Percentiles rank a stretch among this genome's conserved stretches.
These are phyloP conservation scores for Artemia franciscana DNA, from an alignment of 1,140 invertebrate species.

Conservation along the genomic window DNA sequence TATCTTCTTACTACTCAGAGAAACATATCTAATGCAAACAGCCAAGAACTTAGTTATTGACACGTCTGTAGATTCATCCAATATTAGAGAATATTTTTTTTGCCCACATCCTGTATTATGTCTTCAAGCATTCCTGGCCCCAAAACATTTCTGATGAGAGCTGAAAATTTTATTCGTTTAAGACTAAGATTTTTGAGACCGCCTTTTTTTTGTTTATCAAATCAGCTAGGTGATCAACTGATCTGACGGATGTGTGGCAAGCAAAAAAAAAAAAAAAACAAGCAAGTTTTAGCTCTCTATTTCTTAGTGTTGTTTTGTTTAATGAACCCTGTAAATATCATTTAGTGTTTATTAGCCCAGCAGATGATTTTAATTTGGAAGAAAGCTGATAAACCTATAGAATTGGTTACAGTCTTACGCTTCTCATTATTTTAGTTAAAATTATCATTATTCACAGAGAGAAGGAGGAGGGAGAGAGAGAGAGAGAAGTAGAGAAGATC, in stretches of 20 bases:
- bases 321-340: not conserved
- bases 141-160: not conserved
- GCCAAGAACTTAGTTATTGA: not conserved
- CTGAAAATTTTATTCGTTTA: not conserved
- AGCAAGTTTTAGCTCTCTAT: not conserved
- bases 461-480: not conserved
- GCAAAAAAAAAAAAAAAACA: not conserved
- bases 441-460: not conserved
- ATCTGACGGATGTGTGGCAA: not conserved
- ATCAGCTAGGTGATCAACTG: not conserved
- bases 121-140: not conserved
- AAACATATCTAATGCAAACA: not conserved
- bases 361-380: not conserved
- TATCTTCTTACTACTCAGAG: not conserved
- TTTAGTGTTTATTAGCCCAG: not conserved
- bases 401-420: not conserved
- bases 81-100: not conserved
- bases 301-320: not conserved
- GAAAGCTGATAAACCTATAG: not conserved
- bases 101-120: not conserved
- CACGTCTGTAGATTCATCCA: not conserved
- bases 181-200: not conserved
- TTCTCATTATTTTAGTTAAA: not conserved
- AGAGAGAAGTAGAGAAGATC: not conserved
- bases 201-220: not conserved